Percentiles rank a stretch among this genome's conserved stretches.
Conservation (phyloP, 2,113 vertebrate species). For the Pterocles burchelli region DNA sequence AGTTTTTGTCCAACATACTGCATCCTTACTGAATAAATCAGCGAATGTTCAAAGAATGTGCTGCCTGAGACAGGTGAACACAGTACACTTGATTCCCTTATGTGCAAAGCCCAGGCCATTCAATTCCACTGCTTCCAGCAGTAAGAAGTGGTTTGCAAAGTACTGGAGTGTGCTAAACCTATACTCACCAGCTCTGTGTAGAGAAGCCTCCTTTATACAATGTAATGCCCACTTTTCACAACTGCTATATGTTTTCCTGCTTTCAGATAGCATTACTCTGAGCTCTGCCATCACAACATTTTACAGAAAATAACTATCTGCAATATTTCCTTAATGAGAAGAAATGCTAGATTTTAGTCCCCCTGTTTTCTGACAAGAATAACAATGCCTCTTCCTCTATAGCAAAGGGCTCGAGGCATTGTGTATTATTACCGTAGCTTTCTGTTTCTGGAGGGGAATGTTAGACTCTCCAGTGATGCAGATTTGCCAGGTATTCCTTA, state of each 20-base stretch:
- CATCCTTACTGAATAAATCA: background rate
- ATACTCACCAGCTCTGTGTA: background rate
- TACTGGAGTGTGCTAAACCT: background rate
- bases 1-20: background rate
- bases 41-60: background rate
- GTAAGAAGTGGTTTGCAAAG: background rate
- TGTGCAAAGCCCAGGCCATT: accelerated
- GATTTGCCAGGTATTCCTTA: conserved; percentile 8
- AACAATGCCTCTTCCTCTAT: background rate
- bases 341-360: conserved; percentile 5
- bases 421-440: background rate
- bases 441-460: background rate
- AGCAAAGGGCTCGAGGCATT: background rate
- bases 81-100: background rate
- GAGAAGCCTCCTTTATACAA: background rate
- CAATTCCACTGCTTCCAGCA: background rate
- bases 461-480: background rate
- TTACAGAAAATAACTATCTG: background rate
- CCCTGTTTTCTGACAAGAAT: background rate
- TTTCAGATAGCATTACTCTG: background rate
- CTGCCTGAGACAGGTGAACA: background rate
- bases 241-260: background rate
- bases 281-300: background rate
- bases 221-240: background rate
- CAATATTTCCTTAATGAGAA: background rate